Evolutionary conservation across 64 coral and sea anemone genomes (phyloP), one percentile per base, ranked within the genome.

Genomic region (Pachyseris speciosa): DNA sequence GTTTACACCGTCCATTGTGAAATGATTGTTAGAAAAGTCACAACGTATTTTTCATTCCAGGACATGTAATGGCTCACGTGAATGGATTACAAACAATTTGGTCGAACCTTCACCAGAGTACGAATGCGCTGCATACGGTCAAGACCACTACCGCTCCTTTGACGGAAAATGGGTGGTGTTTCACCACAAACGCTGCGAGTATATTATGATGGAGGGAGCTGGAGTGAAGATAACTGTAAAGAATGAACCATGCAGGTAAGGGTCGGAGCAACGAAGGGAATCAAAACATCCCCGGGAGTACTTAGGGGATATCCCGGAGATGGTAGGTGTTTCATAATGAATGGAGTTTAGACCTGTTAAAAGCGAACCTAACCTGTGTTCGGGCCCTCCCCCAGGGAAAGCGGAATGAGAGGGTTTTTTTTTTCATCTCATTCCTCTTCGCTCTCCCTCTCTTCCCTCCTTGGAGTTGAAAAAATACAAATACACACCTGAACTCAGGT

Each of bases 111-210:
- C 92, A 5, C 90, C 96, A 0, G 90, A 98, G 17, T 98, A 95
- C 38, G 96, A 98, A 39, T 98, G 96, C 49, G 69, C 93, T 0
- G 90, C 96, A 0, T 95, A 87, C 30, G 96, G 96, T 45, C 93
- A 98, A 28, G 93, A 94, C 67, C 96, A 98, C 17, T 92, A 95
- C 69, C 87, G 89, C 47, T 90, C 93, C 11, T 98, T 98, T 78
- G 96, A 98, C 37, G 93, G 93, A 4, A 70, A 69, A 64, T 70
- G 61, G 28, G 73, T 83, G 11, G 72, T 28, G 22, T 96, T 96
- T 58, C 88, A 96, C 52, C 88, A 90, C 29, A 64, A 92, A n/a
- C 53, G 71, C 10, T 98, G 87, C 34, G 69, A 89, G 39, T 98
- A 86, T 60, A 89, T 72, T 7, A 25, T 98, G 39, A 88, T 98